Evolutionary conservation across 2,797 vertebrate genomes (phyloP), one percentile per base, ranked within the genome.

Genomic region (Oreochromis mossambicus): DNA sequence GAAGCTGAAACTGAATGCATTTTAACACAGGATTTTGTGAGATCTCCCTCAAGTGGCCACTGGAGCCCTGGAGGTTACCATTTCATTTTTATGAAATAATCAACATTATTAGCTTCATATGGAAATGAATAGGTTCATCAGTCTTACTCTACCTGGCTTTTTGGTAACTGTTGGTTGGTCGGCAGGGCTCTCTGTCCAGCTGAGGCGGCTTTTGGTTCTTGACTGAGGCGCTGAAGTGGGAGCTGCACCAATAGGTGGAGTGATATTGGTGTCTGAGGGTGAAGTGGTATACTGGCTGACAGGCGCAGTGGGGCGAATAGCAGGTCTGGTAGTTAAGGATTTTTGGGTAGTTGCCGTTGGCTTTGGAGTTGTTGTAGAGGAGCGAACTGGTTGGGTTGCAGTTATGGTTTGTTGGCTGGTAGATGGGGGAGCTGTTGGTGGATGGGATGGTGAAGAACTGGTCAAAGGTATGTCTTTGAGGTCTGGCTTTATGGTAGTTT

Each of bases 111-210:
- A 48, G 24, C 77, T 32, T 32, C 19, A 80, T 24, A 11, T 58
- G n/a, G 56, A 17, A 24, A 46, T 24, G 55, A 63, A 75, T 56
- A 43, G 70, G 19, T 29, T 81, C 29, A 26, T 41, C 5, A 17
- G 11, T 78, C 14, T 24, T 32, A 79, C 34, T 54, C 2, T 94
- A 96, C 96, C 95, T 63, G 95, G 87, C 24, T 91, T 95, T 79
- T 93, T 96, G 21, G 94, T 94, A 51, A 90, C 75, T 68, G 86
- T 87, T 7, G 88, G 92, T 56, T 88, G 90, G 86, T 95, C 93
- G 12, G 86, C 82, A 0, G 93, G 89, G 79, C 85, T 95, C 90
- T 96, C 96, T 0, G 95, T 95, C 96, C 96, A 96, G 88, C 87
- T 95, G 55, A 96, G 89, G 29, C 91, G 92, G 82, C 86, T 94